These are phyloP conservation scores for Sphaerodactylus townsendi DNA, from an alignment of 2,113 vertebrate genomes.

Conservation along the genomic window DNA sequence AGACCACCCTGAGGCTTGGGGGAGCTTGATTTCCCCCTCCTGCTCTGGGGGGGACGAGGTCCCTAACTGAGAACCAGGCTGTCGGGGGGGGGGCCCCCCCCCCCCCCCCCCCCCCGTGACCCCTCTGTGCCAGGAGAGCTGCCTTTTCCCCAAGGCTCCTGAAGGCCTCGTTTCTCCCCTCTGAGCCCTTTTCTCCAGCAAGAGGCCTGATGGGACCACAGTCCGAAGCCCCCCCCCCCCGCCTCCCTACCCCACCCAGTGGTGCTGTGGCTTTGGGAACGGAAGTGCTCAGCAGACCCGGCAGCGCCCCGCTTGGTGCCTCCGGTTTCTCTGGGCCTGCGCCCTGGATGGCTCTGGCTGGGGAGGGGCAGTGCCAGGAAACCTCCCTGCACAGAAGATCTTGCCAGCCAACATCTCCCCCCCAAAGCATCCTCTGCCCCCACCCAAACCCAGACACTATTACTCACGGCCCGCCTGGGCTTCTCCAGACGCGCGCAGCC, in stretches of 20 bases:
- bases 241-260: too few relatives aligned
- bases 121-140: not conserved
- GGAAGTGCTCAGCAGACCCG: constrained; percentile 2
- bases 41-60: not conserved
- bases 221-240: constrained; percentile 15
- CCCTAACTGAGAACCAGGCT: not conserved
- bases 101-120: too few relatives aligned
- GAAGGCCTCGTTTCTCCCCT: not conserved
- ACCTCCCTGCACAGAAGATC: too few relatives aligned
- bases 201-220: not conserved
- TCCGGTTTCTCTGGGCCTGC: fast-evolving
- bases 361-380: too few relatives aligned
- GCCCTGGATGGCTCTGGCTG: not conserved
- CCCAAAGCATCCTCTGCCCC: too few relatives aligned
- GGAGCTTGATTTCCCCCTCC: not conserved
- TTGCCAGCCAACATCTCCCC: too few relatives aligned
- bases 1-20: not conserved
- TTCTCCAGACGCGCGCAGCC: constrained; percentile 64
- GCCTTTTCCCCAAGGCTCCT: not conserved
- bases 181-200: not conserved
- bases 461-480: constrained; percentile 72
- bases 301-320: not conserved
- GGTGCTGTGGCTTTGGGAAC: constrained; percentile 23
- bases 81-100: too few relatives aligned
- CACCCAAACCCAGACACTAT: constrained; percentile 75